These are phyloP conservation scores for Danio albolineatus DNA, from an alignment of 2,797 vertebrate species.

Conservation along the genomic window DNA sequence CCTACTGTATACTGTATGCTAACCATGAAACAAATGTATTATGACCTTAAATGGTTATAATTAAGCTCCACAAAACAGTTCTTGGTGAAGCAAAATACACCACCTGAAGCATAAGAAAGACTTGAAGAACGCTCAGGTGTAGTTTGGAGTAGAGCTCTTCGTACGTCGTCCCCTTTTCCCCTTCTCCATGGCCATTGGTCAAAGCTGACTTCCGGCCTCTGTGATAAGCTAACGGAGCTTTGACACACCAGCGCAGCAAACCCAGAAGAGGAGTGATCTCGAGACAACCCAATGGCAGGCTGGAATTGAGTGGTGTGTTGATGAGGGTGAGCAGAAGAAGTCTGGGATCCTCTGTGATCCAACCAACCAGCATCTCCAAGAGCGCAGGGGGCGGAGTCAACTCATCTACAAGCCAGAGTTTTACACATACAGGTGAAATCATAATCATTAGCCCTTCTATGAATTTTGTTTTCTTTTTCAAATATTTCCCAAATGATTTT, in stretches of 20 bases:
- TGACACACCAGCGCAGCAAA: conserved; percentile 93
- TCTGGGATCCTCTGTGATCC: conserved; percentile 93
- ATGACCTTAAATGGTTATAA: not conserved
- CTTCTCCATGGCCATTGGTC: conserved; percentile 75
- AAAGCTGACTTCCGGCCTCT: conserved; percentile 79
- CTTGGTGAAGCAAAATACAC: not conserved
- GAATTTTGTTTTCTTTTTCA: no score
- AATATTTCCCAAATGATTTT: no score
- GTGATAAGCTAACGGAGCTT: conserved; percentile 88
- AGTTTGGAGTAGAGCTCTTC: conserved; percentile 90
- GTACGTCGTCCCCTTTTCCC: conserved; percentile 63
- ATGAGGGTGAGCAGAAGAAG: conserved; percentile 93
- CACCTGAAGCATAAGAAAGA: conserved; percentile 83
- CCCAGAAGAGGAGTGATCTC: conserved; percentile 93
- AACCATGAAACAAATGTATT: no score
- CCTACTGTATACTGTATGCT: no score
- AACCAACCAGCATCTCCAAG: conserved; percentile 92
- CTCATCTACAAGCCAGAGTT: conserved; percentile 80
- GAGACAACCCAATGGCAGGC: conserved; percentile 87
- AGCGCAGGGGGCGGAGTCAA: conserved; percentile 91
- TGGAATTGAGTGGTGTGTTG: conserved; percentile 89
- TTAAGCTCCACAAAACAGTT: not conserved
- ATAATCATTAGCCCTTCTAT: no score
- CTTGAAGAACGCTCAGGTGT: conserved; percentile 94
- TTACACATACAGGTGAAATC: not conserved